Evolutionary conservation across 2,113 vertebrate species (phyloP).

Genomic region (Myiopsitta monachus): DNA sequence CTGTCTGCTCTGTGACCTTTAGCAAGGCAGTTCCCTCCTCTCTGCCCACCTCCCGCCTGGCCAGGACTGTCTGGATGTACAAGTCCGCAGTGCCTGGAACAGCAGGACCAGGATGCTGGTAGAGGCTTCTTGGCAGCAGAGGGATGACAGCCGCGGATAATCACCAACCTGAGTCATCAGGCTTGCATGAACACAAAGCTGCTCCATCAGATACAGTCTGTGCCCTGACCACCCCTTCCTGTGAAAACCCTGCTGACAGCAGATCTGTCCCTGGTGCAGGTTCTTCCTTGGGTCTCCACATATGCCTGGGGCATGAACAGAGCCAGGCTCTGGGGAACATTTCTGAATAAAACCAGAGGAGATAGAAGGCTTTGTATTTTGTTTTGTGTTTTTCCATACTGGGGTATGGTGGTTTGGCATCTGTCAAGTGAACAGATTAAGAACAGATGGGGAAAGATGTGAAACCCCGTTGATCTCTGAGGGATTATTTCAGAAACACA

Average conservation of each 20-base stretch:
- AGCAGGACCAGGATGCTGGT: background rate
- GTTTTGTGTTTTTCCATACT: conserved; percentile 38
- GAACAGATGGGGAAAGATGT: conserved; percentile 65
- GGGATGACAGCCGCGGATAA: background rate
- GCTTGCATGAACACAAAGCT: background rate
- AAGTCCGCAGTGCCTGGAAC: background rate
- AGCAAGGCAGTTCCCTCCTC: background rate
- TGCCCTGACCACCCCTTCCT: background rate
- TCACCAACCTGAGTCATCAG: background rate
- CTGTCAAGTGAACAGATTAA: conserved; percentile 45
- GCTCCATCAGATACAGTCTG: background rate
- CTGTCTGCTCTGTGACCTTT: background rate
- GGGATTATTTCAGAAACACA: conserved; percentile 44
- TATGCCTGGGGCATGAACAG: background rate
- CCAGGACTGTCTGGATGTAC: background rate
- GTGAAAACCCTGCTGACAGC: background rate
- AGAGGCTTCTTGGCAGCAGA: background rate
- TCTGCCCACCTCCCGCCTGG: background rate
- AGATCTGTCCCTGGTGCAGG: background rate
- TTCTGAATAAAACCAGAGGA: conserved; percentile 4
- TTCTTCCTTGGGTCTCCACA: background rate
- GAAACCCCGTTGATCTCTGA: conserved; percentile 43
- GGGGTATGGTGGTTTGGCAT: conserved; percentile 60
- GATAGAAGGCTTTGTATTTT: conserved; percentile 17
- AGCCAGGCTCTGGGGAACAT: background rate